A percentile compares a stretch with the other conserved stretches of the same genome.
These are phyloP conservation scores for Sciaenops ocellatus DNA, from an alignment of 2,797 vertebrate species.

Conservation along the genomic window DNA sequence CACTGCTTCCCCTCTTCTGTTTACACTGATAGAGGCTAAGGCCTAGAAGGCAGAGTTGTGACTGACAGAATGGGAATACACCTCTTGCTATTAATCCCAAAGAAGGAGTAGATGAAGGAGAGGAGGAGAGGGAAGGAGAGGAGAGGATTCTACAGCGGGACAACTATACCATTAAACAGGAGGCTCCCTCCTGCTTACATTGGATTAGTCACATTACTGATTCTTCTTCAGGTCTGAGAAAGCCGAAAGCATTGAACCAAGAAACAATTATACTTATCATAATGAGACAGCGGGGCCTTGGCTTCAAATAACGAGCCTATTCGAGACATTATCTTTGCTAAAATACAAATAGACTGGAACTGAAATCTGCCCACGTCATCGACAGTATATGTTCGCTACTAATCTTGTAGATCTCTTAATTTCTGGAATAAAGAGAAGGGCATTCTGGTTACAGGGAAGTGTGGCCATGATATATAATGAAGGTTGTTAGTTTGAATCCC, in stretches of 20 bases:
- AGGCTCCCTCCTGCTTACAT: conserved; percentile 68
- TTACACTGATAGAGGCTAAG: conserved; percentile 74
- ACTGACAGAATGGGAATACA: conserved; percentile 81
- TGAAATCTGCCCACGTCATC: conserved; percentile 12
- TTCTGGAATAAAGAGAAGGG: background rate
- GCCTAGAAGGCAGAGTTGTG: conserved; percentile 65
- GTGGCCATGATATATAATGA: background rate
- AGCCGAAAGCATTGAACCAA: conserved; percentile 56
- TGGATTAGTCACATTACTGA: conserved; percentile 77
- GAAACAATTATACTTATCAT: conserved; percentile 57
- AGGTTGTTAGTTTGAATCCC: conserved; percentile 5
- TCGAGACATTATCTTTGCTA: conserved; percentile 23
- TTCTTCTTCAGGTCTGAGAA: conserved; percentile 68
- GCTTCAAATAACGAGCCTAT: conserved; percentile 59
- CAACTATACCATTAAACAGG: conserved; percentile 61
- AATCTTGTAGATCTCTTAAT: conserved; percentile 10
- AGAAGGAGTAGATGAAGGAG: conserved; percentile 23
- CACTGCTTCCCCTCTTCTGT: conserved; percentile 72
- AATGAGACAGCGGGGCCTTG: conserved; percentile 41
- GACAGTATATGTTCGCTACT: background rate
- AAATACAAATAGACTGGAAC: conserved; percentile 37
- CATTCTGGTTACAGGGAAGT: background rate
- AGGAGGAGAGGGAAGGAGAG: background rate
- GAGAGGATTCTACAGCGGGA: conserved; percentile 45
- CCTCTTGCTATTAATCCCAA: conserved; percentile 69